phyloP scores from a whole-genome alignment of 2,888 invertebrate species.

The Neria commutata region DNA sequence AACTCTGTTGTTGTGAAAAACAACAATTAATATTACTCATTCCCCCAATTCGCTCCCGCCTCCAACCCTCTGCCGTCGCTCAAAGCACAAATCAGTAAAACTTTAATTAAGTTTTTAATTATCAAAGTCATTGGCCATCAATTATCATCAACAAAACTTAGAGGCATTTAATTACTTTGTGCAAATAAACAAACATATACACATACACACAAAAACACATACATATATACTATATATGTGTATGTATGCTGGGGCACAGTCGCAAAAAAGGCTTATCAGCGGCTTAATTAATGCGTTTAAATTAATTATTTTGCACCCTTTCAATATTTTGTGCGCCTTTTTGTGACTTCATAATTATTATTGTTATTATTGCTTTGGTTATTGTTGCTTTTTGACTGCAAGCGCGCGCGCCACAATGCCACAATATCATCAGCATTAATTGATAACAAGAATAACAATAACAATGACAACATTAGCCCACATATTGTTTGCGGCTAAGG shows the following conservation, averaged over 20 bases:
- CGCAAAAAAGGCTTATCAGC: not conserved
- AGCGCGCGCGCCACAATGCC: not conserved
- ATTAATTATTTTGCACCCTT: slow-evolving; percentile 1
- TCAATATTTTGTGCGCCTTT: too few relatives aligned
- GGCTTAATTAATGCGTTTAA: slow-evolving; percentile 1
- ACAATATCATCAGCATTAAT: slow-evolving; percentile 1
- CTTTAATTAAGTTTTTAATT: slow-evolving; percentile 1
- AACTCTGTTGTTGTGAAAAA: too few relatives aligned
- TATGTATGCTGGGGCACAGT: too few relatives aligned
- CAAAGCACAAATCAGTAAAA: not conserved
- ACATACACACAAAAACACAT: not conserved
- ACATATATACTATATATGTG: not conserved
- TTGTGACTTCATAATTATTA: too few relatives aligned
- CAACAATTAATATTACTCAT: not conserved
- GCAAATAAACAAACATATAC: not conserved
- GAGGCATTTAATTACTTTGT: slow-evolving; percentile 2
- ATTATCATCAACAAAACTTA: not conserved
- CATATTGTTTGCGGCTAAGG: too few relatives aligned
- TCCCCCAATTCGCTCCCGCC: too few relatives aligned
- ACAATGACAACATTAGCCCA: not conserved
- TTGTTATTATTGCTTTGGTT: too few relatives aligned
- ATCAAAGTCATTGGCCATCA: slow-evolving; percentile 5
- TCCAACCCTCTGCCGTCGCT: not conserved
- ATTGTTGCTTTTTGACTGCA: too few relatives aligned
- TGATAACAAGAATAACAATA: slow-evolving; percentile 1